Evolutionary conservation across 2,888 invertebrate species (phyloP).

Genomic region (Hemistola chrysoprasaria): DNA sequence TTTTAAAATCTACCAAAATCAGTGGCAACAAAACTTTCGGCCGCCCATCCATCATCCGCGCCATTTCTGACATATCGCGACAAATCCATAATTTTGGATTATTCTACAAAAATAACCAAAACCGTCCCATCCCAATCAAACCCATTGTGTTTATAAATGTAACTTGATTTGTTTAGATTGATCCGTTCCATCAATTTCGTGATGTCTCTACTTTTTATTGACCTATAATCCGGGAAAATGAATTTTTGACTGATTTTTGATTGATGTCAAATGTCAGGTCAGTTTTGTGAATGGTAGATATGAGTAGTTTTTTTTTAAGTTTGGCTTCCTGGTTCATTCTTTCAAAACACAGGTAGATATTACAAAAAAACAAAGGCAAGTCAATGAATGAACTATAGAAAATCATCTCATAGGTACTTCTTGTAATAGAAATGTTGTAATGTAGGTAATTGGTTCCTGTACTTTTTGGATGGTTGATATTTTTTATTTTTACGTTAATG

Average conservation of each 20-base stretch:
- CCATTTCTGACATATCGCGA: slow-evolving; percentile 57
- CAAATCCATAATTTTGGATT: slow-evolving; percentile 54
- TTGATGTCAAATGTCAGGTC: slow-evolving; percentile 22
- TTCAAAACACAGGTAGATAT: background rate
- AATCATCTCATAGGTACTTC: no score
- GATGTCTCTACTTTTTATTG: slow-evolving; percentile 33
- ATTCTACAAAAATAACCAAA: slow-evolving; percentile 50
- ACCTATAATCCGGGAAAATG: slow-evolving; percentile 50
- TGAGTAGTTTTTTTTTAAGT: slow-evolving; percentile 7
- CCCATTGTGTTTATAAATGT: slow-evolving; percentile 54
- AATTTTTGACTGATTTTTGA: slow-evolving; percentile 28
- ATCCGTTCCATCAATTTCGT: slow-evolving; percentile 61
- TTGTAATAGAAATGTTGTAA: no score
- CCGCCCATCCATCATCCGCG: slow-evolving; percentile 53
- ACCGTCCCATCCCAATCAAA: slow-evolving; percentile 58
- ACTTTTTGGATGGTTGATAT: no score
- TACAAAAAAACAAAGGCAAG: no score
- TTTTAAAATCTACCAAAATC: slow-evolving; percentile 2
- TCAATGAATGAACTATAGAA: no score
- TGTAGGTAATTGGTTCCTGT: no score
- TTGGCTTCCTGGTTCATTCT: slow-evolving; percentile 3
- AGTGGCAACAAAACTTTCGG: slow-evolving; percentile 19
- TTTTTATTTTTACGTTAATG: no score
- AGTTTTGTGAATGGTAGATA: slow-evolving; percentile 9
- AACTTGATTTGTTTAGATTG: slow-evolving; percentile 67